Percentiles rank a stretch among this genome's conserved stretches.
These are phyloP conservation scores for Cataglyphis hispanica DNA, from an alignment of 1,140 invertebrate species.

Conservation along the genomic window DNA sequence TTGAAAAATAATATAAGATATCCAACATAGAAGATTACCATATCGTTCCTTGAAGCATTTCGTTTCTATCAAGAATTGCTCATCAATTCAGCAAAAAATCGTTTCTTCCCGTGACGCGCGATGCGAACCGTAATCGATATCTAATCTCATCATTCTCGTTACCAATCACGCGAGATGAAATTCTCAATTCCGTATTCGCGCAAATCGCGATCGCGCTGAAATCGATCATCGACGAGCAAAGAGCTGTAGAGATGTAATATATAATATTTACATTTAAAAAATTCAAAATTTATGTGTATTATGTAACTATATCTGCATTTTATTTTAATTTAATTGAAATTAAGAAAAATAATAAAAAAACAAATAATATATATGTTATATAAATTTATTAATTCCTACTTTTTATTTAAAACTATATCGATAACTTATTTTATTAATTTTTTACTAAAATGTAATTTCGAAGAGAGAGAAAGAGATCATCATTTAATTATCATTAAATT, in stretches of 20 bases:
- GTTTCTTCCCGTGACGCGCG: slow-evolving; percentile 60
- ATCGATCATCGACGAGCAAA: slow-evolving; percentile 60
- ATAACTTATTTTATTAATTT: background rate
- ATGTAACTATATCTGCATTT: too few relatives aligned
- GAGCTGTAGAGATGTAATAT: background rate
- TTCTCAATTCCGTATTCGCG: slow-evolving; percentile 32
- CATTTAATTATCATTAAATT: background rate
- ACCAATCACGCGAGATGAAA: slow-evolving; percentile 30
- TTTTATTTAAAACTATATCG: background rate
- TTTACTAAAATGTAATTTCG: background rate
- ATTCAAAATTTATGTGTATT: background rate
- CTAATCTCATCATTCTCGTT: slow-evolving; percentile 71
- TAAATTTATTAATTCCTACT: background rate
- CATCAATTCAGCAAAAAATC: slow-evolving; percentile 56
- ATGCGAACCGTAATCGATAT: slow-evolving; percentile 69
- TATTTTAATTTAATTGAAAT: background rate
- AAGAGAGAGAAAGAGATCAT: background rate
- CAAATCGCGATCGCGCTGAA: background rate
- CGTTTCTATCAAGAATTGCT: slow-evolving; percentile 28
- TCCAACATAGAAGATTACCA: slow-evolving; percentile 27
- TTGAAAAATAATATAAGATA: slow-evolving; percentile 15
- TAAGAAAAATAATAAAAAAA: background rate
- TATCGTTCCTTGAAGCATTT: slow-evolving; percentile 45
- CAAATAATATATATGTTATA: background rate
- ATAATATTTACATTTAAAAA: background rate